Conservation (phyloP, 2,797 vertebrate species). For the Sebastes trivittatus region DNA sequence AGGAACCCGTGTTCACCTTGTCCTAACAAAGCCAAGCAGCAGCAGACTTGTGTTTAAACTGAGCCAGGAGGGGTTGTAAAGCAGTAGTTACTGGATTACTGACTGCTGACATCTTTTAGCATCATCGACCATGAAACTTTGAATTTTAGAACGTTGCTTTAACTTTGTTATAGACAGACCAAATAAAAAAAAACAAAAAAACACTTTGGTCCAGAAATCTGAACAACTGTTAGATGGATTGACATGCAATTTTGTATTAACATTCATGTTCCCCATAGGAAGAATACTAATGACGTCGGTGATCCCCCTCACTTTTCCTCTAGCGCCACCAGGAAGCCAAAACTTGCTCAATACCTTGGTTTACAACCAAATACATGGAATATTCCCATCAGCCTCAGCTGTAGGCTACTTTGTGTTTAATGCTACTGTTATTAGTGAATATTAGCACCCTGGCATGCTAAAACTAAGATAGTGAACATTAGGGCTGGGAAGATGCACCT, state of each 20-base stretch:
- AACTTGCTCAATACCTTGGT: too few relatives aligned
- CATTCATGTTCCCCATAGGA: not conserved
- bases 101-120: not conserved
- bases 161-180: not conserved
- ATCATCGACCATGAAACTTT: not conserved
- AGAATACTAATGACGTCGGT: not conserved
- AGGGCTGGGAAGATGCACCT: too few relatives aligned
- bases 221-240: not conserved
- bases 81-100: not conserved
- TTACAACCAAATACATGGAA: not conserved
- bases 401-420: not conserved
- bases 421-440: not conserved
- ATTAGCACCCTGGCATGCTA: not conserved
- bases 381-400: not conserved
- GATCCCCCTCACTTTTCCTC: not conserved
- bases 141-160: not conserved
- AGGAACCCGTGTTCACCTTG: not conserved
- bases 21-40: not conserved
- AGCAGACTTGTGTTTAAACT: not conserved
- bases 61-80: not conserved
- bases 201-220: not conserved
- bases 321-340: too few relatives aligned
- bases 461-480: not conserved
- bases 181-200: not conserved
- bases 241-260: not conserved